Evolutionary conservation across 1,140 invertebrate genomes (phyloP).

Genomic region (Sitobion miscanthi): DNA sequence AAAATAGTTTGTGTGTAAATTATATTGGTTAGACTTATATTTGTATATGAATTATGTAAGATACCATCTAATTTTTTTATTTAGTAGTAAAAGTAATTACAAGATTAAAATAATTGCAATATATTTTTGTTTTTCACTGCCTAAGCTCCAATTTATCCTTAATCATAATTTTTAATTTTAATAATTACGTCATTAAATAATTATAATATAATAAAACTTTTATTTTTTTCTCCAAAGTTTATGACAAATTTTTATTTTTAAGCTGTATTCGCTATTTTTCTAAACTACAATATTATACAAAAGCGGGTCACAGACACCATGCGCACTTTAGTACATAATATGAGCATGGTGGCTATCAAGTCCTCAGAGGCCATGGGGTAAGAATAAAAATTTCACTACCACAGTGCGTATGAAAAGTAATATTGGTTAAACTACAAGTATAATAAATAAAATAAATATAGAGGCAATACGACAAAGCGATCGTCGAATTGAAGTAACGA

Average conservation of each 20-base stretch:
- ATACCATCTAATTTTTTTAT: background rate
- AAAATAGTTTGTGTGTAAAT: background rate
- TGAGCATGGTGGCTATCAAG: background rate
- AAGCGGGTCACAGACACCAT: background rate
- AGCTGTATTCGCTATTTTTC: background rate
- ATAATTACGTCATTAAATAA: background rate
- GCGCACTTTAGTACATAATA: background rate
- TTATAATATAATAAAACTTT: background rate
- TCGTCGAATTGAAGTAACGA: background rate
- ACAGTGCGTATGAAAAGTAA: background rate
- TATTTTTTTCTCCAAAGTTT: background rate
- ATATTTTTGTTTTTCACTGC: background rate
- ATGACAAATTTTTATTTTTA: background rate
- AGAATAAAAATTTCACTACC: background rate
- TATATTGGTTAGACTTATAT: background rate
- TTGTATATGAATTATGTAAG: background rate
- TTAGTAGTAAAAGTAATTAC: conserved; percentile 9
- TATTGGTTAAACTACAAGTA: background rate
- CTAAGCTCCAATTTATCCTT: background rate
- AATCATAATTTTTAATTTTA: conserved; percentile 20
- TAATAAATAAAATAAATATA: background rate
- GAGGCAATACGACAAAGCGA: background rate
- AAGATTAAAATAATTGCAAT: background rate
- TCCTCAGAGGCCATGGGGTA: background rate
- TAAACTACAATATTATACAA: background rate